A percentile compares a stretch with the other conserved stretches of the same genome.
Conservation (phyloP, 2,888 invertebrate species). For the Eledone cirrhosa region DNA sequence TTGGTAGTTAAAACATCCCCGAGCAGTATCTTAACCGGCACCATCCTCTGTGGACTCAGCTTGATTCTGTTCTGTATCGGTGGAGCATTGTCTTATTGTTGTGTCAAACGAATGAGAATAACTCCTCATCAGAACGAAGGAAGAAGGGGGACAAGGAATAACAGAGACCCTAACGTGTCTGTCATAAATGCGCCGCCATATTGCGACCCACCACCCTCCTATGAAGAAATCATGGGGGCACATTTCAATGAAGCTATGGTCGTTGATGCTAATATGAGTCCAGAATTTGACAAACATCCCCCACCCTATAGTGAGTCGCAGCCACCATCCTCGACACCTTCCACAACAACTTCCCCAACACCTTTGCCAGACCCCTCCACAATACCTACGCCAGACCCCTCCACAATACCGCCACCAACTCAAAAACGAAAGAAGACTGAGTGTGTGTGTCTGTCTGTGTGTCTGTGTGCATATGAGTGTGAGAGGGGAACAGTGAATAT, state of each 20-base stretch:
- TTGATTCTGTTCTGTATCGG: slow-evolving; percentile 24
- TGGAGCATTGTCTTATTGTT: slow-evolving; percentile 5
- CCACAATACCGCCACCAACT: too few relatives aligned
- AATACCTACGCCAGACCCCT: too few relatives aligned
- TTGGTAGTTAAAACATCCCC: slow-evolving; percentile 21
- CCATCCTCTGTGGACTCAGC: slow-evolving; percentile 12
- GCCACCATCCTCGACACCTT: too few relatives aligned
- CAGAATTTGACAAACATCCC: background rate
- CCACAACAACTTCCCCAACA: too few relatives aligned
- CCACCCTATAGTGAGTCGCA: too few relatives aligned
- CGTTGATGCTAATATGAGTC: background rate
- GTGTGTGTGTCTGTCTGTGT: too few relatives aligned
- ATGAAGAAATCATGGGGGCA: slow-evolving; percentile 19
- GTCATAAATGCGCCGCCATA: slow-evolving; percentile 1
- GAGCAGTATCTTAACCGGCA: background rate
- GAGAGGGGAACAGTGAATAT: too few relatives aligned
- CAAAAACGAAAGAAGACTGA: too few relatives aligned
- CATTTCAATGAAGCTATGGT: slow-evolving; percentile 3
- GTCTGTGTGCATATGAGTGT: too few relatives aligned
- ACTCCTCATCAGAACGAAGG: background rate
- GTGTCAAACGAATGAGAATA: background rate
- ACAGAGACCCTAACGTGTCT: background rate
- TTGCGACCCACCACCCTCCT: slow-evolving; percentile 12
- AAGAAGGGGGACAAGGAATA: too few relatives aligned
- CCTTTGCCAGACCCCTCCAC: too few relatives aligned